Percentiles rank a stretch among this genome's conserved stretches.
phyloP scores from a whole-genome alignment of 2,888 invertebrate genomes.

The Caenorhabditis zanzibari region DNA sequence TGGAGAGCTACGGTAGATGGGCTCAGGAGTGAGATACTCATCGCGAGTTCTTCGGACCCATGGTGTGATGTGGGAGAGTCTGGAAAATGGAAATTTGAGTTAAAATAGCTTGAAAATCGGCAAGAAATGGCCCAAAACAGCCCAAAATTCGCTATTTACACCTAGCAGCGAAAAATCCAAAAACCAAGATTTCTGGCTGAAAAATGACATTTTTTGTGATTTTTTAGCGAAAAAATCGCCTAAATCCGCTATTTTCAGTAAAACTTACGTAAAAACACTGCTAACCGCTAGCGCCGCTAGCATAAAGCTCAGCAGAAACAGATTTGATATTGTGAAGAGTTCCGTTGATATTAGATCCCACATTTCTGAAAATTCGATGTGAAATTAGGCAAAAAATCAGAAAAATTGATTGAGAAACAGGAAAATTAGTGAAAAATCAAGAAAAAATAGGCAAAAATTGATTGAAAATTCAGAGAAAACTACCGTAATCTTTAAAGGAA shows the following conservation, averaged over 20 bases:
- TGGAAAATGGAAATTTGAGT: conserved; percentile 12
- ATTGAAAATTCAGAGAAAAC: not conserved
- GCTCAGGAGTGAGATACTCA: conserved; percentile 54
- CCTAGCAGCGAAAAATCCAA: too few relatives aligned
- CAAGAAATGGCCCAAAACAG: too few relatives aligned
- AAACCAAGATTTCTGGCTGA: not conserved
- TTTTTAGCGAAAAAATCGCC: too few relatives aligned
- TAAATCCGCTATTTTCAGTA: too few relatives aligned
- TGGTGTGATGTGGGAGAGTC: conserved; percentile 61
- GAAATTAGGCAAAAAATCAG: not conserved
- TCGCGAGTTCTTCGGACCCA: conserved; percentile 60
- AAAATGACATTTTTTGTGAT: not conserved
- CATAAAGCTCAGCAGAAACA: conserved; percentile 45
- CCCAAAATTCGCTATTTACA: too few relatives aligned
- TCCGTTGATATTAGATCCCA: conserved; percentile 40
- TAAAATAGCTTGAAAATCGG: too few relatives aligned
- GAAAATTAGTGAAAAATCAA: not conserved
- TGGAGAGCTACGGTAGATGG: conserved; percentile 48
- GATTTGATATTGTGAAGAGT: conserved; percentile 38
- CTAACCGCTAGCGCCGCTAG: conserved; percentile 35
- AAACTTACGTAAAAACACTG: conserved; percentile 54
- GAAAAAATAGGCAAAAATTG: not conserved
- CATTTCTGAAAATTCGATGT: conserved; percentile 55
- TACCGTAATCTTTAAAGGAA: not conserved
- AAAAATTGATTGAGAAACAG: not conserved